These are phyloP conservation scores for Hetaerina americana DNA, from an alignment of 1,140 invertebrate species.

Conservation along the genomic window DNA sequence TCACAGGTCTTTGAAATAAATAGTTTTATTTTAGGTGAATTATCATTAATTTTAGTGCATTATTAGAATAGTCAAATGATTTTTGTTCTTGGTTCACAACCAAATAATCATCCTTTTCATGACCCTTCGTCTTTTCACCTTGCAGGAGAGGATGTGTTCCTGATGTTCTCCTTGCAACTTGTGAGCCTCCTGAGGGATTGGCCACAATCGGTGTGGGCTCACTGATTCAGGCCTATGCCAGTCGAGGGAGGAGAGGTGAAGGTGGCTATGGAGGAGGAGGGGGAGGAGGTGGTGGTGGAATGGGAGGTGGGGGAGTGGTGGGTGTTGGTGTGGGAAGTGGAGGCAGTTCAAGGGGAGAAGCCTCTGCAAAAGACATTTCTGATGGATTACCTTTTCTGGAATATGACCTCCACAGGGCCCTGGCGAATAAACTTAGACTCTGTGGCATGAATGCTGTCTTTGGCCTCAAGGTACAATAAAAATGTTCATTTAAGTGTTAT, in stretches of 20 bases:
- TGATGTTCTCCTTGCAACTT: constrained; percentile 78
- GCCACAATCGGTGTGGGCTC: constrained; percentile 60
- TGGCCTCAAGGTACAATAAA: constrained; percentile 48
- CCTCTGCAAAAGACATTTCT: constrained; percentile 87
- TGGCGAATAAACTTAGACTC: constrained; percentile 82
- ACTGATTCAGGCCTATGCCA: constrained; percentile 65
- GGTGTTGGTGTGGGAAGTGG: neutral
- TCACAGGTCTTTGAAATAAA: too few species aligned
- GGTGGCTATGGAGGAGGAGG: neutral
- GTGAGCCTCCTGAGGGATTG: constrained; percentile 66
- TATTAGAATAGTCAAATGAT: neutral
- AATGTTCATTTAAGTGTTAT: too few species aligned
- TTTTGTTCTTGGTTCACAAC: constrained; percentile 4
- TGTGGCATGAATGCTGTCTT: constrained; percentile 92
- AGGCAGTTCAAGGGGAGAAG: constrained; percentile 52
- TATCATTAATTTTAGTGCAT: too few species aligned
- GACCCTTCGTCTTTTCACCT: neutral
- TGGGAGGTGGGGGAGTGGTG: neutral
- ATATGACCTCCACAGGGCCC: constrained; percentile 84
- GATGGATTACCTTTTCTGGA: constrained; percentile 87
- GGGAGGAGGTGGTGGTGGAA: neutral
- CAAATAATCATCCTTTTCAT: too few species aligned
- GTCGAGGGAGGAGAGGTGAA: constrained; percentile 57
- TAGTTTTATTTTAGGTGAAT: too few species aligned
- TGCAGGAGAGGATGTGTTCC: constrained; percentile 70